Base-by-base conservation (phyloP, 2,113 vertebrate species). In the Lepisosteus oculatus region DNA sequence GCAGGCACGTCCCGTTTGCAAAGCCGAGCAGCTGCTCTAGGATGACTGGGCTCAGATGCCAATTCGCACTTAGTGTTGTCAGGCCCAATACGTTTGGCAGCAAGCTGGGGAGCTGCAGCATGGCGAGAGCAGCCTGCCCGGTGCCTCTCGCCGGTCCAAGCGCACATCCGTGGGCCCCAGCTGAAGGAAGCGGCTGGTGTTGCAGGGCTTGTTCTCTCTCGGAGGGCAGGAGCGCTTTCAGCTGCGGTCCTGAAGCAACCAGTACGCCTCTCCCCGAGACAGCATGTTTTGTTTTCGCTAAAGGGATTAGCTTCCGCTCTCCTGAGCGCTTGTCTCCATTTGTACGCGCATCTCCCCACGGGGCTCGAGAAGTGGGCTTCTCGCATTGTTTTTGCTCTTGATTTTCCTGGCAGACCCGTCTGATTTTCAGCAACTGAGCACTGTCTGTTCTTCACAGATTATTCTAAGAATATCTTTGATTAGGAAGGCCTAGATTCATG, bases 11-110 rank as follows among this genome's bases (percentile, higher is more conserved):
- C 57, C 57, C 17, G n/a, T 59, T 14, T 59, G 57, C 45, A 47
- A 15, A 43, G 8, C 43, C 43, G 15, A 61, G 17, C 44, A 43
- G 72, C 57, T 74, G 61, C 54, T 77, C 74, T 79, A 82, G 80
- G 80, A 79, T 74, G 3, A 79, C 80, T 63, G 76, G 72, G 70
- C 77, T 72, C 67, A 82, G 77, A 77, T 88, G 84, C 85, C 82
- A 51, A 61, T 41, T 15, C 15, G 8, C 6, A 15, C 43, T 61
- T 3, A 3, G 65, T 15, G 29, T 45, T 51, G 68, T 43, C 47
- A 42, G 56, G 56, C 42, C 44, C 14, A 56, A 61, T 43, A 45
- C 15, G 42, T 9, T 54, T 61, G 69, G 57, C 57, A 62, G 15
- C 14, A 4, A 41, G 66, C 47, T 15, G 56, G 12, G 56, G 57